A percentile compares a stretch with the other conserved stretches of the same genome.
Evolutionary conservation across 2,113 vertebrate genomes (phyloP).

Genomic region (Lethenteron camtschaticum): DNA sequence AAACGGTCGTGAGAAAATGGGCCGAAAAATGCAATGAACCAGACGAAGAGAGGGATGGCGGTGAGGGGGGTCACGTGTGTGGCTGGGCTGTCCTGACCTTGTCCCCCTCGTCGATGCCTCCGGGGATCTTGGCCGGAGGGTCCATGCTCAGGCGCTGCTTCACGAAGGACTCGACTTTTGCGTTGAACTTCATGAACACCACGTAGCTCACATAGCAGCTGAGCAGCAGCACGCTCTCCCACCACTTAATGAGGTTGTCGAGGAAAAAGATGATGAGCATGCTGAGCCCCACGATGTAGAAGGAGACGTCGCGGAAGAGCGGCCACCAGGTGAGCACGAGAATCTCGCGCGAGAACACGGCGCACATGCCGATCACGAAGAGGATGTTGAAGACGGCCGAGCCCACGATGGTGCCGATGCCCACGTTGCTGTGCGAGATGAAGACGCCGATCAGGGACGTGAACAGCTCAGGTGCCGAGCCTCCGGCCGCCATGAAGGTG

Average conservation of each 20-base stretch:
- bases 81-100: neutral
- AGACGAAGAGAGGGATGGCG: no score
- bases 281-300: slow-evolving; percentile 35
- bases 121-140: neutral
- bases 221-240: slow-evolving; percentile 63
- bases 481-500: slow-evolving; percentile 39
- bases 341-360: slow-evolving; percentile 34
- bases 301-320: slow-evolving; percentile 5
- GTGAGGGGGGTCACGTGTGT: no score
- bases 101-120: neutral
- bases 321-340: slow-evolving; percentile 6
- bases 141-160: slow-evolving; percentile 20
- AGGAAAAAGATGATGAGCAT: slow-evolving; percentile 90
- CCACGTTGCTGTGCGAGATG: slow-evolving; percentile 35
- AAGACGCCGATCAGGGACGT: slow-evolving; percentile 38
- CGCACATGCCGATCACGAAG: slow-evolving; percentile 35
- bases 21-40: no score
- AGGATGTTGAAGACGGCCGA: slow-evolving; percentile 40
- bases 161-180: slow-evolving; percentile 47
- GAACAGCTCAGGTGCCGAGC: slow-evolving; percentile 37
- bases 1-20: no score
- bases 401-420: slow-evolving; percentile 35
- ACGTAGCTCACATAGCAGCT: slow-evolving; percentile 55
- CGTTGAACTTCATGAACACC: slow-evolving; percentile 92
- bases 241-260: slow-evolving; percentile 75